phyloP scores from a whole-genome alignment of 2,888 invertebrate genomes.

The Branchipolynoe longqiensis region DNA sequence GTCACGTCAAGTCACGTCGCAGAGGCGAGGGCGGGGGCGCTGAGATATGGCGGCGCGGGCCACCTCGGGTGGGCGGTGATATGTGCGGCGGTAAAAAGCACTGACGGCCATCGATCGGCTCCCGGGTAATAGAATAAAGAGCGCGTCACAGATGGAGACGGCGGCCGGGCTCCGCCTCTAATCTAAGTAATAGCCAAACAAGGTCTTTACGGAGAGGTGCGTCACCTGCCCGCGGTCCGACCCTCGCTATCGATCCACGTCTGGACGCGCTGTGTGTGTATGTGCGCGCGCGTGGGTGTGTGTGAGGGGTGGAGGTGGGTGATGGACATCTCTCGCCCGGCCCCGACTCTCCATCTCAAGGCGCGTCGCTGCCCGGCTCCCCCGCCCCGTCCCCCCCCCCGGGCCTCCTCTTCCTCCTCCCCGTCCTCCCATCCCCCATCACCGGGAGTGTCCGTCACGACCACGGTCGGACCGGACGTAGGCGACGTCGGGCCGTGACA shows the following conservation, averaged over 20 bases:
- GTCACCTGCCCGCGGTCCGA: conserved; percentile 11
- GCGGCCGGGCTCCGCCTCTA: conserved; percentile 8
- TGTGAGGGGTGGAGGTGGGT: conserved; percentile 13
- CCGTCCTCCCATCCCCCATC: no score
- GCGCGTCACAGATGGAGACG: conserved; percentile 48
- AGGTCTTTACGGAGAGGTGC: conserved; percentile 21
- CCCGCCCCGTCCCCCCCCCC: background rate
- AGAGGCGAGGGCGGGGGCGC: background rate
- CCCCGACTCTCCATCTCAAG: background rate
- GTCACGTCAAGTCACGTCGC: no score
- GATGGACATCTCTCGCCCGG: background rate
- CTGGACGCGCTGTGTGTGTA: no score
- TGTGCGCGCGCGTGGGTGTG: no score
- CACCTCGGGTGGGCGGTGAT: background rate
- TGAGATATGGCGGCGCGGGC: background rate
- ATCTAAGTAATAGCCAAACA: conserved; percentile 51
- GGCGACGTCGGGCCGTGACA: no score
- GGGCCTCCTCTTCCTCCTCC: no score
- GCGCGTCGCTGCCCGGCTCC: background rate
- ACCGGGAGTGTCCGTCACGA: no score
- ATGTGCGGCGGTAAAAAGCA: conserved; percentile 47
- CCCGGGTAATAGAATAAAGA: conserved; percentile 43
- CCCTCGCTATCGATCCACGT: background rate
- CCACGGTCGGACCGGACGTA: no score
- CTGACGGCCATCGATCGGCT: conserved; percentile 28